Evolutionary conservation across 2,797 vertebrate species (phyloP), one percentile per base, ranked within the genome.

Genomic region (Rhinogobio ventralis): DNA sequence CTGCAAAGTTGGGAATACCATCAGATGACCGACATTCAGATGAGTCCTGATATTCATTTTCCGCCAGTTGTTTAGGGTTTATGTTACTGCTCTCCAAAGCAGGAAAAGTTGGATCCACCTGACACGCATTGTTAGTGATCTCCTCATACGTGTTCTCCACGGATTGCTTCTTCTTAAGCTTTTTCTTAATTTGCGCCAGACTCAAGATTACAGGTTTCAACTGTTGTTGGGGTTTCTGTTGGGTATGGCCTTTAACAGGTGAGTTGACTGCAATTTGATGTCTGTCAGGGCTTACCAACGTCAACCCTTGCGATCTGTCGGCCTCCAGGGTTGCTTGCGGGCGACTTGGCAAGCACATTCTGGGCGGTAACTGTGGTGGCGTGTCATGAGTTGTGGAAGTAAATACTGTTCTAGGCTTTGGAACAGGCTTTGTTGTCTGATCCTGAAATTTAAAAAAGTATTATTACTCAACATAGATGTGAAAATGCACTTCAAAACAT

Each of bases 101-200:
- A 20, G 51, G 19, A 45, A 45, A 9, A 20, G 30, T 36, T 19
- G 17, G 17, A 19, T 83, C 66, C 7, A 33, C 28, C 60, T 45
- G 55, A 6, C 82, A 39, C 1, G 53, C 53, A 25, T 53, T 30
- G 23, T 66, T 2, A 3, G 51, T 14, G 49, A 92, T 86, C 74
- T 94, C 92, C 55, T 86, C 19, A 17, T 84, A 78, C 0, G 68
- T 67, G 17, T 79, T 82, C 14, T 93, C 90, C 74, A 91, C 87
- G 1, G 75, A 76, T 0, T 20, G 91, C 76, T 86, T 93, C 85
- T 89, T 92, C 45, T 92, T 89, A 30, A 94, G 90, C 84, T 90
- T 94, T 85, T 91, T 95, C 86, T 89, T 94, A 13, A 94, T 78
- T 79, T 91, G 90, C 71, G 87, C 91, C 3, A 95, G 80, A 86